These are phyloP conservation scores for Latrodectus elegans DNA, from an alignment of 2,888 invertebrate species.

Conservation along the genomic window DNA sequence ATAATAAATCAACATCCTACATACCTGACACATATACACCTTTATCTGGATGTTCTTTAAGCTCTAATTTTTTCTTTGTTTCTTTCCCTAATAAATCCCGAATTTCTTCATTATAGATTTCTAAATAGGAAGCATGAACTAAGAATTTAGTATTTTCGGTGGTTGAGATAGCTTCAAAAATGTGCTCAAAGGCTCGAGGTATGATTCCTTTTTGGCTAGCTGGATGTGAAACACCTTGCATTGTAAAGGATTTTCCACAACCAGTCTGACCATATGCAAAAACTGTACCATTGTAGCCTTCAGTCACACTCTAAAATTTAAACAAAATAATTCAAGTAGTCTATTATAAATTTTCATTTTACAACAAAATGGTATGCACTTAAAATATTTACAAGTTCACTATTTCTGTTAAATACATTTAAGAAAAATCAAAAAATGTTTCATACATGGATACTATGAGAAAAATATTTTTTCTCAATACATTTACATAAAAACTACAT, in stretches of 20 bases:
- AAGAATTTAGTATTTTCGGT: constrained; percentile 82
- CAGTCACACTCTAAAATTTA: constrained; percentile 82
- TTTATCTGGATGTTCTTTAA: constrained; percentile 81
- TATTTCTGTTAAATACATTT: no score
- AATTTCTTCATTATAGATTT: constrained; percentile 89
- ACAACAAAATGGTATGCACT: neutral
- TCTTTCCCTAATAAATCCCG: constrained; percentile 81
- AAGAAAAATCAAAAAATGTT: no score
- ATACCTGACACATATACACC: constrained; percentile 82
- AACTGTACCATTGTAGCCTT: constrained; percentile 94
- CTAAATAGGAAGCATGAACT: constrained; percentile 86
- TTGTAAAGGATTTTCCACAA: constrained; percentile 92
- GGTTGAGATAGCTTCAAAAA: constrained; percentile 88
- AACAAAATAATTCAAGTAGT: neutral
- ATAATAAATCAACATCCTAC: no score
- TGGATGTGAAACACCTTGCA: constrained; percentile 83
- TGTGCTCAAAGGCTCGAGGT: constrained; percentile 86
- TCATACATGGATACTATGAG: no score
- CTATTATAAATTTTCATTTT: neutral
- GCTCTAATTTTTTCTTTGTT: constrained; percentile 79
- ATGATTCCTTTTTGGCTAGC: constrained; percentile 77
- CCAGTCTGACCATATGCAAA: constrained; percentile 96
- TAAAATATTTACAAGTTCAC: no score
- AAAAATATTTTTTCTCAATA: no score
- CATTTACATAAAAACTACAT: no score